phyloP scores from a whole-genome alignment of 2,797 vertebrate species.

The Pteropus rufus region DNA sequence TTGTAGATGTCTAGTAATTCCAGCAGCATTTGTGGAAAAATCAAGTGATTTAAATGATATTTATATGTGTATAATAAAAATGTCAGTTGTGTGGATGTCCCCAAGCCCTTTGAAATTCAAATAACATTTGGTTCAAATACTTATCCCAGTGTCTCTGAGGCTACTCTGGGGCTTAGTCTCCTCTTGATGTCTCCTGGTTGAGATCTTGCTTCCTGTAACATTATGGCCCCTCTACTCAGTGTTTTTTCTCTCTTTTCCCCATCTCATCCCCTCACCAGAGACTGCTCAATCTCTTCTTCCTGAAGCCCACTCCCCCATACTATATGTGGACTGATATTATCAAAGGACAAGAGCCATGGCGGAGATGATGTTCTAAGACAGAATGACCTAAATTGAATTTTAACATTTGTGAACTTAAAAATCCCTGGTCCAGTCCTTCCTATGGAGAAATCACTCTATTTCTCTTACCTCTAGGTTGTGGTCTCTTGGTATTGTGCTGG shows the following conservation, averaged over 20 bases:
- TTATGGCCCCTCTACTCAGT: not conserved
- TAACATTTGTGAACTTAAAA: constrained; percentile 5
- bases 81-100: not conserved
- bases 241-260: not conserved
- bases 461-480: not conserved
- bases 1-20: not conserved
- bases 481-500: not conserved
- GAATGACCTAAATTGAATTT: not conserved
- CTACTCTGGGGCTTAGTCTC: not conserved
- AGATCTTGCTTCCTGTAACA: not conserved
- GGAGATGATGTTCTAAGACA: not conserved
- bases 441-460: not conserved
- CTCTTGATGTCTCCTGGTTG: not conserved
- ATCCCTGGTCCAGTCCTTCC: not conserved
- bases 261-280: not conserved
- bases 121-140: not conserved
- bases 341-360: not conserved
- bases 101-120: not conserved
- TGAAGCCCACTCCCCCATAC: not conserved
- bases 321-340: not conserved
- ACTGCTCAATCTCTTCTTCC: not conserved
- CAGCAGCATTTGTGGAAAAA: not conserved
- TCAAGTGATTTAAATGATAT: not conserved
- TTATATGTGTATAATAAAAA: not conserved
- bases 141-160: not conserved